A percentile compares a stretch with the other conserved stretches of the same genome.
Conservation (phyloP, 2,888 invertebrate species). For the Pheosia gnoma region DNA sequence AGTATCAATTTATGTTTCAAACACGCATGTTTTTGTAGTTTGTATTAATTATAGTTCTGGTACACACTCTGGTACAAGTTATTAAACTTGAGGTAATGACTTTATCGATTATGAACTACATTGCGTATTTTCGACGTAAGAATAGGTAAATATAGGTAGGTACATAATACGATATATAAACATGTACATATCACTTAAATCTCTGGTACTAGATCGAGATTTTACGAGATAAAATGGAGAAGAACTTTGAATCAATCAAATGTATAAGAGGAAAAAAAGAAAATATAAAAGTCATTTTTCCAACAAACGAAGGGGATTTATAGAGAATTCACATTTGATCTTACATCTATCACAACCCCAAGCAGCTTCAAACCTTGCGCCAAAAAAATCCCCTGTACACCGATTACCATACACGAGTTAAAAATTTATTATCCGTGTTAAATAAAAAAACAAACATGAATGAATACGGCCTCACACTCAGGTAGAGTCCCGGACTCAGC, state of each 20-base stretch:
- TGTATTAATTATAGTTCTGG: background rate
- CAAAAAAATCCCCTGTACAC: background rate
- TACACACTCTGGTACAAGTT: background rate
- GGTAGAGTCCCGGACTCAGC: conserved; percentile 45
- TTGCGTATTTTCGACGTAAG: background rate
- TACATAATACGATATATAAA: too few relatives aligned
- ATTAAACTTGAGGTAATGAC: background rate
- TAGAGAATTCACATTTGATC: too few relatives aligned
- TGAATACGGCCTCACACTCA: conserved; percentile 43
- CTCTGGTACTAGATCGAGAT: too few relatives aligned
- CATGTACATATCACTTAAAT: too few relatives aligned
- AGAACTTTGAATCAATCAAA: too few relatives aligned
- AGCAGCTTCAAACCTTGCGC: background rate
- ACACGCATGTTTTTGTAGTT: background rate
- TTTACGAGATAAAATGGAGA: too few relatives aligned
- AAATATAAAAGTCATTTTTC: too few relatives aligned
- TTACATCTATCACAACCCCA: background rate
- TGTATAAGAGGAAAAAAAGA: too few relatives aligned
- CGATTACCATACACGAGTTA: background rate
- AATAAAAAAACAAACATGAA: conserved; percentile 34
- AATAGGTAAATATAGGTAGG: background rate
- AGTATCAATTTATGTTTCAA: background rate
- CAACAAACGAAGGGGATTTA: too few relatives aligned
- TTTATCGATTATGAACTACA: background rate
- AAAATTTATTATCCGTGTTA: conserved; percentile 18